Evolutionary conservation across 2,797 vertebrate genomes (phyloP), one percentile per base, ranked within the genome.

Genomic region (Garrulus glandarius): DNA sequence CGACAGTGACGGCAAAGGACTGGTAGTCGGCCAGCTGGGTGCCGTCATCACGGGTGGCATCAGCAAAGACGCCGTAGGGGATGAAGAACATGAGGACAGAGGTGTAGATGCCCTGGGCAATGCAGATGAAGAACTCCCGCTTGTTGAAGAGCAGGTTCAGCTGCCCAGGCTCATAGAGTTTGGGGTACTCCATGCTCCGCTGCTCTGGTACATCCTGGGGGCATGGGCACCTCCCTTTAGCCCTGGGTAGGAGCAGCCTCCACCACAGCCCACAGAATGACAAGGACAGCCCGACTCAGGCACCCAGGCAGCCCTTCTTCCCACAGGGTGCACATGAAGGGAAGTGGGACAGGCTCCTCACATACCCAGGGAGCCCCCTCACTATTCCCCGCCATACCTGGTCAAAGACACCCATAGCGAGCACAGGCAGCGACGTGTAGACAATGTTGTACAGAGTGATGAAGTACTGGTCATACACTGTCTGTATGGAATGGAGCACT

Each of bases 61-160:
- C 96, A 0, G 98, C 97, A 0, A 99, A 98, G 82, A 98, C 84
- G 0, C 98, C 98, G 0, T 99, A 99, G 8, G 99, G 99, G 64
- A 99, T 98, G 94, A 99, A 99, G 97, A 99, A 99, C 98, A 99
- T 98, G 93, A 99, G 98, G 74, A 99, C 97, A 0, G 99, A 99
- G 11, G 99, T 99, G 98, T 99, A 99, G 98, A 99, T 99, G 94
- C 99, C 99, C 96, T 99, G 99, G 13, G 99, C 98, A 4, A 99
- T 99, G 98, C 99, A 99, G 98, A 99, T 99, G 97, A 99, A 99
- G 96, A 99, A 99, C 95, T 99, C 99, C 2, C 98, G 98, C 97
- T 99, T 99, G 98, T 99, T 99, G 98, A 99, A 99, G 84, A 99
- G 99, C 69, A 99, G 98, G 96, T 99, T 99, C 74, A 99, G 98